These are phyloP conservation scores for Drosophila phalerata DNA, from an alignment of 2,888 invertebrate species.

Conservation along the genomic window DNA sequence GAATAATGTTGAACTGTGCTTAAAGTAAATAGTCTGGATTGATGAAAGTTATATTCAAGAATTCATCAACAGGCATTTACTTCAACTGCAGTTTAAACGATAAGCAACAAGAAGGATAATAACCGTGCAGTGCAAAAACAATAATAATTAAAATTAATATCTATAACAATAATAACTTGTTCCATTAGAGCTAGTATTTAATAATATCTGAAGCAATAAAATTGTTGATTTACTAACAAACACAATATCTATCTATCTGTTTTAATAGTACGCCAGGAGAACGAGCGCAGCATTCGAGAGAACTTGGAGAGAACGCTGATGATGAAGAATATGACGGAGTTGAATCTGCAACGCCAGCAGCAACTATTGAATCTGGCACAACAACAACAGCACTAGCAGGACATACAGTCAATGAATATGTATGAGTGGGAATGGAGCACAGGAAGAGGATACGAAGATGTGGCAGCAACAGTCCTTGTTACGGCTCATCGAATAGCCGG, in stretches of 20 bases:
- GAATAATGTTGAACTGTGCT: constrained; percentile 81
- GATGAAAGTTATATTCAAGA: constrained; percentile 80
- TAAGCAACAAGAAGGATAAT: constrained; percentile 74
- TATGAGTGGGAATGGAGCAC: background rate
- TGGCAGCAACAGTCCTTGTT: constrained; percentile 12
- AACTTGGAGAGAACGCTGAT: constrained; percentile 87
- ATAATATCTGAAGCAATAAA: background rate
- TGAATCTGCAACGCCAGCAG: constrained; percentile 66
- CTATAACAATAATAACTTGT: constrained; percentile 52
- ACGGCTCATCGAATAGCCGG: constrained; percentile 22
- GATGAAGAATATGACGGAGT: constrained; percentile 85
- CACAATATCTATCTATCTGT: constrained; percentile 37
- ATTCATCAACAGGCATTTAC: constrained; percentile 85
- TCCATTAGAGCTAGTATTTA: constrained; percentile 62
- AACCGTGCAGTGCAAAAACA: constrained; percentile 30
- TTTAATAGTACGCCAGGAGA: constrained; percentile 94
- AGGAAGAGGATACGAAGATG: background rate
- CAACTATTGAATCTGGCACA: constrained; percentile 54
- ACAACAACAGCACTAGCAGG: constrained; percentile 53
- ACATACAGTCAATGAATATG: constrained; percentile 5
- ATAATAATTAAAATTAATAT: background rate
- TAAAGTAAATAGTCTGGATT: constrained; percentile 85
- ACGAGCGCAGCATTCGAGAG: constrained; percentile 93
- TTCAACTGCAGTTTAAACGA: constrained; percentile 84
- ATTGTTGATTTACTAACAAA: constrained; percentile 11